Percentiles rank a stretch among this genome's conserved stretches.
Evolutionary conservation across 2,888 invertebrate genomes (phyloP).

Genomic region (Emmelina monodactyla): DNA sequence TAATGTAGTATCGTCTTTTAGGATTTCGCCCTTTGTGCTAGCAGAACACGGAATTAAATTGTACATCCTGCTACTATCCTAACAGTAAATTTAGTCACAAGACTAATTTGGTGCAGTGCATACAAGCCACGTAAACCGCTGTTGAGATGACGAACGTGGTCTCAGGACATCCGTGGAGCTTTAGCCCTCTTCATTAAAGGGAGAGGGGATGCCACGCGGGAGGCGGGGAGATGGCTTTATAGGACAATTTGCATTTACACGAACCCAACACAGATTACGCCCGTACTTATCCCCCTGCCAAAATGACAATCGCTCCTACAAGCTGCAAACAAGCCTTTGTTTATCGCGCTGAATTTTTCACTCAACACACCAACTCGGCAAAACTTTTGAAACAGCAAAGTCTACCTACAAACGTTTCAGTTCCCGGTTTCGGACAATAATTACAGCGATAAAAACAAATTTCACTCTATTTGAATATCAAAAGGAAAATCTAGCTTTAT

Average conservation of each 20-base stretch:
- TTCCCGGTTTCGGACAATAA: too few species aligned
- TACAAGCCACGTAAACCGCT: constrained; percentile 42
- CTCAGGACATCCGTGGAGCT: constrained; percentile 43
- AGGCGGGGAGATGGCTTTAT: constrained; percentile 49
- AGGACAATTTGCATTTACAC: constrained; percentile 66
- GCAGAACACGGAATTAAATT: constrained; percentile 12
- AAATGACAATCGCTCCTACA: constrained; percentile 43
- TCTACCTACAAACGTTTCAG: too few species aligned
- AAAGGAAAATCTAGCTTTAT: constrained; percentile 11
- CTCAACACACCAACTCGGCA: too few species aligned
- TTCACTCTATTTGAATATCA: constrained; percentile 13
- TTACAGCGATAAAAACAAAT: too few species aligned
- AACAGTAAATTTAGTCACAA: constrained; percentile 41
- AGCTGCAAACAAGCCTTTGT: constrained; percentile 56
- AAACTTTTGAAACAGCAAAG: too few species aligned
- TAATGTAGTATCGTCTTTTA: too few species aligned
- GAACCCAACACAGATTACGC: constrained; percentile 60
- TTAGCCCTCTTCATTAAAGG: constrained; percentile 50
- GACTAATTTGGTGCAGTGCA: constrained; percentile 47
- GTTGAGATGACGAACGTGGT: constrained; percentile 52
- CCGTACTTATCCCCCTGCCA: constrained; percentile 58
- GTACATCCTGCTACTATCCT: constrained; percentile 27
- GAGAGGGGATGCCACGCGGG: constrained; percentile 25
- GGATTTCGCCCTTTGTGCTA: too few species aligned
- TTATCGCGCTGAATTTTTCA: constrained; percentile 58